Percentiles rank a stretch among this genome's conserved stretches.
Conservation (phyloP, 2,113 vertebrate genomes). For the Istiophorus platypterus region DNA sequence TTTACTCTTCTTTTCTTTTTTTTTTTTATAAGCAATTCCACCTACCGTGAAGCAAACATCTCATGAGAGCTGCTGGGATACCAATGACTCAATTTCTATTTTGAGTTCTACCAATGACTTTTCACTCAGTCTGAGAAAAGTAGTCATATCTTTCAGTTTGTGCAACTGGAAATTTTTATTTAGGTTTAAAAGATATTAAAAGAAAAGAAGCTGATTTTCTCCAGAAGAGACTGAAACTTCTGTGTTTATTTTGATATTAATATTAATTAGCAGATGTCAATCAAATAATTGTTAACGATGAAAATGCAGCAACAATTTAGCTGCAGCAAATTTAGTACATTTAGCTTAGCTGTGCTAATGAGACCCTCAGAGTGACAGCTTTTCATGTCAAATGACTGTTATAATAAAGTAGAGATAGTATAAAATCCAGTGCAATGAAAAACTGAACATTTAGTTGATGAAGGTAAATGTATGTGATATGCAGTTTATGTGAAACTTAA, state of each 20-base stretch:
- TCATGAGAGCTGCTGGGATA: constrained; percentile 67
- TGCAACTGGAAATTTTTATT: constrained; percentile 23
- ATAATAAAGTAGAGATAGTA: not conserved
- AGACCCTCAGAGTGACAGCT: not conserved
- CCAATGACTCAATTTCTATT: constrained; percentile 79
- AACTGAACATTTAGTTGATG: no score
- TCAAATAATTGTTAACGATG: constrained; percentile 9
- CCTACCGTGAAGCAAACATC: constrained; percentile 69
- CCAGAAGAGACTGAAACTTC: not conserved
- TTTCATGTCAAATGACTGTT: not conserved
- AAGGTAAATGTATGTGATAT: no score
- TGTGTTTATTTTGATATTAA: not conserved
- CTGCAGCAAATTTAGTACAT: constrained; percentile 15
- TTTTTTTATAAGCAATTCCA: constrained; percentile 59
- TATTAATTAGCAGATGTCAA: constrained; percentile 5
- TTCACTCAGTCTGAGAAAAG: constrained; percentile 47
- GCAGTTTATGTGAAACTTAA: no score
- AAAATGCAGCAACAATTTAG: constrained; percentile 17
- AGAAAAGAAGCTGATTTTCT: not conserved
- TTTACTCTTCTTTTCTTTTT: constrained; percentile 32
- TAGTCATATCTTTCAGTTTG: constrained; percentile 24
- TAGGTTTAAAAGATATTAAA: constrained; percentile 11
- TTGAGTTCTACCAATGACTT: constrained; percentile 57
- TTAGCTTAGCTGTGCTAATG: constrained; percentile 2
- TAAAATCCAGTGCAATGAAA: no score